A percentile compares a stretch with the other conserved stretches of the same genome.
Evolutionary conservation across 2,888 invertebrate species (phyloP).

Genomic region (Helleia helle): DNA sequence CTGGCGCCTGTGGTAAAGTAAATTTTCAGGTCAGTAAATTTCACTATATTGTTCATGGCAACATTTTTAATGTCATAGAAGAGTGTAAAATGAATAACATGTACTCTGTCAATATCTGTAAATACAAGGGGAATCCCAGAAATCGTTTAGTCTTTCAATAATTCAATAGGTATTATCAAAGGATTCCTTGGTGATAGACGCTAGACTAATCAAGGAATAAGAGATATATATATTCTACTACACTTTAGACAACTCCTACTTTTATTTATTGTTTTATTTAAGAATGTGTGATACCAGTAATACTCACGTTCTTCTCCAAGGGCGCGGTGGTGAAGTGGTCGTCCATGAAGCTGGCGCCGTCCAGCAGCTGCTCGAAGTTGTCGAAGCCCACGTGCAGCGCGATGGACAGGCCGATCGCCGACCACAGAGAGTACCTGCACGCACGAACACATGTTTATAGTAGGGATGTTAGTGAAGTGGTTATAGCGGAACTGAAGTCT

Average conservation of each 20-base stretch:
- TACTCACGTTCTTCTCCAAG: constrained; percentile 90
- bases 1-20: constrained; percentile 83
- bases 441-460: too few relatives aligned
- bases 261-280: background rate
- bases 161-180: too few relatives aligned
- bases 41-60: too few relatives aligned
- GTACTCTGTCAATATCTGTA: too few relatives aligned
- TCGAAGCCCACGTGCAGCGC: constrained; percentile 94
- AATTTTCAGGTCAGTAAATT: too few relatives aligned
- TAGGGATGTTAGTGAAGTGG: background rate
- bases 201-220: too few relatives aligned
- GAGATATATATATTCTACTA: background rate
- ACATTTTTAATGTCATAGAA: too few relatives aligned
- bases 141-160: too few relatives aligned
- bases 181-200: too few relatives aligned
- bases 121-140: too few relatives aligned
- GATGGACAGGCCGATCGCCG: constrained; percentile 98
- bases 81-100: too few relatives aligned
- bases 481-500: too few relatives aligned
- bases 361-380: constrained; percentile 92
- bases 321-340: constrained; percentile 92
- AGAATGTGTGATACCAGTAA: background rate
- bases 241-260: background rate
- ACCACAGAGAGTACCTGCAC: constrained; percentile 94
- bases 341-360: constrained; percentile 95